Base-by-base conservation (phyloP, 2,888 invertebrate species). In the Nomada fabriciana region DNA sequence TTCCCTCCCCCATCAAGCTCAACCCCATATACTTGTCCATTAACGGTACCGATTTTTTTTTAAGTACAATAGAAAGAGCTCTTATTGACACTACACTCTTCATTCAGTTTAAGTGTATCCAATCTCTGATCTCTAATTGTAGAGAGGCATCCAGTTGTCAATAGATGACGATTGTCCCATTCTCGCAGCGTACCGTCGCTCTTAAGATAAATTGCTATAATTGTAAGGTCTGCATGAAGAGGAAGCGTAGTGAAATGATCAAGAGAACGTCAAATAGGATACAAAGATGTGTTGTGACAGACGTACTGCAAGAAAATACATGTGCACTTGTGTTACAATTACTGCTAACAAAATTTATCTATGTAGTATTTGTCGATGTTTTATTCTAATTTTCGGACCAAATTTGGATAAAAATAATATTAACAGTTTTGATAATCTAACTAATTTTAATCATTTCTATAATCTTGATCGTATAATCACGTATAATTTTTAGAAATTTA, bases 131-230 rank as follows among this genome's bases (percentile, higher is more conserved):
- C 57, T 65, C 73, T 65, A 73, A 73, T 73, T 73, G 73, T 55
- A n/a, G 42, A 63, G 55, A 64, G 64, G 55, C 43, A 64, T n/a
- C 53, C 63, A 20, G 64, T 64, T 55, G 72, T 64, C 64, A 64
- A 72, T 72, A 64, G 64, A 72, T 72, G 64, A 55, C 64, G 64
- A 43, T 64, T 72, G 72, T 55, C 64, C 72, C 64, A 72, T 64
- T 72, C 72, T 63, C 64, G 64, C 50, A 55, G 15, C 55, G 42
- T 25, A 72, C 64, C 61, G 25, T 11, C 25, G 72, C 72, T 72
- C 72, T 72, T 55, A 55, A 72, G 72, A 72, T 72, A 72, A 72
- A 72, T 72, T 72, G 72, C 64, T 72, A 64, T 72, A 72, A 72
- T 72, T 72, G 72, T 72, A 18, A 64, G 64, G 72, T 55, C 53